Evolutionary conservation across 2,888 invertebrate genomes (phyloP).

Genomic region (Crematogaster levior): DNA sequence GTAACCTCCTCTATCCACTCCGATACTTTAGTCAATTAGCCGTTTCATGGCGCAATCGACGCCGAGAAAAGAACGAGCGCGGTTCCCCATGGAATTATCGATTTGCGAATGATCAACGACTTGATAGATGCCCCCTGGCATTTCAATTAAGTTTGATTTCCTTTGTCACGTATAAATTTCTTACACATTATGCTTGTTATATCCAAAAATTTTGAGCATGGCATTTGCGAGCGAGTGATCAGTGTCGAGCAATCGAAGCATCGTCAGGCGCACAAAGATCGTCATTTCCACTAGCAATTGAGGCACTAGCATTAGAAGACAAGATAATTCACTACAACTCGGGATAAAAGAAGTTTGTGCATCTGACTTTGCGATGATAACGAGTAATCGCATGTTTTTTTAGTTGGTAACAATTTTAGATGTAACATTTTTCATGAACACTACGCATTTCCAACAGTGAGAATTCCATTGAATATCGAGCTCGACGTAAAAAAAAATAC

Average conservation of each 20-base stretch:
- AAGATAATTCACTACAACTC: background rate
- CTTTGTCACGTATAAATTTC: constrained; percentile 67
- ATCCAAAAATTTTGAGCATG: constrained; percentile 80
- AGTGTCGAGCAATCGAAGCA: constrained; percentile 68
- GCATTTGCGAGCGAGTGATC: constrained; percentile 79
- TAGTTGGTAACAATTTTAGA: constrained; percentile 76
- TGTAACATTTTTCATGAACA: constrained; percentile 63
- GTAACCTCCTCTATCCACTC: constrained; percentile 60
- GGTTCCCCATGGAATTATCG: constrained; percentile 52
- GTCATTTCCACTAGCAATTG: background rate
- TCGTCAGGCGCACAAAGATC: constrained; percentile 56
- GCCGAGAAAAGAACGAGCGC: constrained; percentile 20
- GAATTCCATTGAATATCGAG: background rate
- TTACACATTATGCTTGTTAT: constrained; percentile 78
- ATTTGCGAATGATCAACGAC: constrained; percentile 52
- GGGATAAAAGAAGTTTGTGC: constrained; percentile 56
- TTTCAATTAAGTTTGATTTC: constrained; percentile 67
- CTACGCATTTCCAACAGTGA: constrained; percentile 29
- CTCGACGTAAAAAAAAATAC: background rate
- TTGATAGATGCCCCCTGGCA: constrained; percentile 41
- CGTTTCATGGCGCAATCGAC: constrained; percentile 7
- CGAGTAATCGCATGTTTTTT: constrained; percentile 80
- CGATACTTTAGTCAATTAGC: constrained; percentile 5
- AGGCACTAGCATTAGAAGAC: background rate
- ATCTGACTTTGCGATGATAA: constrained; percentile 65